Evolutionary conservation across 2,888 invertebrate species (phyloP).

Genomic region (Nomada ruficornis): DNA sequence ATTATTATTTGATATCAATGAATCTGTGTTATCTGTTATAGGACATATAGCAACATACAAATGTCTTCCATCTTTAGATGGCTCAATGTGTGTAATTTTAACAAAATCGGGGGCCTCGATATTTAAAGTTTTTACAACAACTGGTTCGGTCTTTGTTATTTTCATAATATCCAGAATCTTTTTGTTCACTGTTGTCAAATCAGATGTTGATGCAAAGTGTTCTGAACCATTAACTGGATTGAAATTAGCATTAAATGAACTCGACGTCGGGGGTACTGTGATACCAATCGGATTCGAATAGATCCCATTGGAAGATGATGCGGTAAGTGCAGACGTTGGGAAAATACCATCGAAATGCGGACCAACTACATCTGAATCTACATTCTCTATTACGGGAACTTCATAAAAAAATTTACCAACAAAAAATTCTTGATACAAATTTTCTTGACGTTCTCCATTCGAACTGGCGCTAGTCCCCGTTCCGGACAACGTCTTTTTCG

Average conservation of each 20-base stretch:
- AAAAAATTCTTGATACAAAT: conserved; percentile 82
- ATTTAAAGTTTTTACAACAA: conserved; percentile 79
- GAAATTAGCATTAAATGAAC: conserved; percentile 79
- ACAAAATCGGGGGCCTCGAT: conserved; percentile 79
- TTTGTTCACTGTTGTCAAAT: conserved; percentile 76
- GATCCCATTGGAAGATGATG: conserved; percentile 80
- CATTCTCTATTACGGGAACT: conserved; percentile 82
- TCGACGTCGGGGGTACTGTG: conserved; percentile 72
- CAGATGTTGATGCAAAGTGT: conserved; percentile 81
- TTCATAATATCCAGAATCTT: conserved; percentile 77
- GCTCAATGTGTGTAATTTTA: conserved; percentile 76
- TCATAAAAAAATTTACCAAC: conserved; percentile 82
- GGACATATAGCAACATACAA: conserved; percentile 80
- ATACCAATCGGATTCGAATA: conserved; percentile 74
- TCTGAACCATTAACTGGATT: conserved; percentile 79
- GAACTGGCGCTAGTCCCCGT: conserved; percentile 86
- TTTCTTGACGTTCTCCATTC: conserved; percentile 82
- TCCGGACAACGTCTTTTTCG: conserved; percentile 83
- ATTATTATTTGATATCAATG: conserved; percentile 80
- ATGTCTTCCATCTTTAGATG: conserved; percentile 80
- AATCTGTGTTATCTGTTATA: conserved; percentile 75
- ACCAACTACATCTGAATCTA: conserved; percentile 80
- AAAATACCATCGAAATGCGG: conserved; percentile 79
- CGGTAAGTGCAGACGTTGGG: conserved; percentile 73
- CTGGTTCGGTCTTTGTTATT: conserved; percentile 78